Evolutionary conservation across 2,888 invertebrate species (phyloP), one percentile per base, ranked within the genome.

Genomic region (Clitarchus hookeri): DNA sequence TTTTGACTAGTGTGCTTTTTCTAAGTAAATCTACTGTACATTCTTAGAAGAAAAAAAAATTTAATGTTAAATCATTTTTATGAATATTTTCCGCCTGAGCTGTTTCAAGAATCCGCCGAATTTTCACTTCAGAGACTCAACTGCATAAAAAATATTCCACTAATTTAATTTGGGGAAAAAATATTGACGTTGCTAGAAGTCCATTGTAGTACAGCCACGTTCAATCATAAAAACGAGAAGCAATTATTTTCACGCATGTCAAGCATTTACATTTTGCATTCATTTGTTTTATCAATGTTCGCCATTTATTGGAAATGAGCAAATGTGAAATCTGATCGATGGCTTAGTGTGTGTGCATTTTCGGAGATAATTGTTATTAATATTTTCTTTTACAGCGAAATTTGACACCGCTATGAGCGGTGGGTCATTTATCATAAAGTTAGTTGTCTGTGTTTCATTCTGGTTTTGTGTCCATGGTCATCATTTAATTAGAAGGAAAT

Each of bases 241-340:
- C 65, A 65, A 65, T 12, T 65, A 65, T 65, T 65, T 65, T 65
- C 65, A 65, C 65, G 16, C n/a, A 65, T 65, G 65, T 65, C 65
- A 65, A 65, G n/a, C 65, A 19, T 65, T 65, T 65, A 6, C 19
- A 65, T 65, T 65, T 65, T 23, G 12, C 65, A 65, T 65, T 65
- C 65, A 23, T 65, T 65, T 12, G 65, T 65, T 65, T 65, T 65
- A 65, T 12, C 65, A 65, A 23, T 65, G n/a, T 65, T 65, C 16
- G 65, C 65, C 65, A 23, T 65, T 65, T 65, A 23, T 65, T 65
- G 65, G 65, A 65, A 65, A 65, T 65, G 65, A 65, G 65, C 65
- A 65, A 6, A 65, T 65, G 16, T 65, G 65, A 65, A 65, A 65
- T 65, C 65, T 19, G 65, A 65, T 65, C 65, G n/a, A 65, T 65